Base-by-base conservation (phyloP, 2,888 invertebrate species). In the Sarcophaga caerulescens region DNA sequence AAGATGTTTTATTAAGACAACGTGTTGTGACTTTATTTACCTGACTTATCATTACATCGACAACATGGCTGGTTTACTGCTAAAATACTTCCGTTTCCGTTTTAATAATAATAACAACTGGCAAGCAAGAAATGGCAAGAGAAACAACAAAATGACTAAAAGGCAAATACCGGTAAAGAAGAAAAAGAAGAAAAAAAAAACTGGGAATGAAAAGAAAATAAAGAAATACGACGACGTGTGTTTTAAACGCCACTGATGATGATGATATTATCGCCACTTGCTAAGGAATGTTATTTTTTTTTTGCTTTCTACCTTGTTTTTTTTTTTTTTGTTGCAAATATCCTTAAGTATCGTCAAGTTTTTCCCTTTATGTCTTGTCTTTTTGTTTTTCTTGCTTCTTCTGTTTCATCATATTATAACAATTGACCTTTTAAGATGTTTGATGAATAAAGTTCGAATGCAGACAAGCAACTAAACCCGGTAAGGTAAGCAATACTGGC, bases 61-160 rank as follows among this genome's bases (percentile, higher is more conserved):
- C 84, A 84, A 70, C 84, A 84, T 86, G 86, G 84, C 77, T 84
- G 80, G 77, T 86, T 86, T 86, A 86, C 81, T 81, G 62, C 78
- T 77, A 77, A 86, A 86, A 86, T 86, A 86, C 86, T 86, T 86
- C 86, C 86, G 86, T 86, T 86, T 86, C 84, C 86, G 68, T 81
- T 86, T 86, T 86, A 81, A 86, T 78, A 77, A 86, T 47, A 59
- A 44, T 12, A 73, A 62, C 12, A 71, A 52, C 25, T 57, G n/a
- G 6, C 44, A 66, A 19, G 10, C 21, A 82, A 82, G 47, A 57
- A 70, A 62, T 11, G 8, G 21, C 4, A 21, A 19, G 3, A 21
- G 17, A 19, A 19, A 11, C 12, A 45, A 59, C 23, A 80, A 69
- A 77, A 70, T 77, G 69, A 77, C 81, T 78, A 81, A 81, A 74